Percentiles rank a stretch among this genome's conserved stretches.
Evolutionary conservation across 2,888 invertebrate species (phyloP).

Genomic region (Macrophya alboannulata): DNA sequence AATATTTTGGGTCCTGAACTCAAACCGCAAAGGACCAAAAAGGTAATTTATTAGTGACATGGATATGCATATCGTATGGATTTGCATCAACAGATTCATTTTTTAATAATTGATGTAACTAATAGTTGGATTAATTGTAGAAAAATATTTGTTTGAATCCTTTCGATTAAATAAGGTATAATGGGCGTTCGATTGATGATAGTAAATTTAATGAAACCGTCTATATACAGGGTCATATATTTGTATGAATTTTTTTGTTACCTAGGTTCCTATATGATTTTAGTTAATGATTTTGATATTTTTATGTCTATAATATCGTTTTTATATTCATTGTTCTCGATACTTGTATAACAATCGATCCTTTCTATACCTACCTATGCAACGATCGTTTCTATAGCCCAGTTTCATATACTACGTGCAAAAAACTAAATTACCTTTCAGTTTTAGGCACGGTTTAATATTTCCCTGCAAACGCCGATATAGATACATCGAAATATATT

Average conservation of each 20-base stretch:
- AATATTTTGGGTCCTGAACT: constrained; percentile 32
- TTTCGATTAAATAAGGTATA: not conserved
- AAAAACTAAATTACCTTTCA: constrained; percentile 17
- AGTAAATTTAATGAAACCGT: not conserved
- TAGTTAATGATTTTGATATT: not conserved
- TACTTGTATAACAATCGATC: constrained; percentile 12
- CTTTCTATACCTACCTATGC: not conserved
- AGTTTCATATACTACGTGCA: not conserved
- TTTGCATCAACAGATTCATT: not conserved
- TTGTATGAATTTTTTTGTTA: not conserved
- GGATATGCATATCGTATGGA: not conserved
- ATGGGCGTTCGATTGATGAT: not conserved
- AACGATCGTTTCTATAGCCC: not conserved
- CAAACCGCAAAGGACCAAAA: not conserved
- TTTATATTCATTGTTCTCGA: not conserved
- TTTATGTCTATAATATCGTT: not conserved
- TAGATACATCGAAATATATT: not conserved
- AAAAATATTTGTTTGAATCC: not conserved
- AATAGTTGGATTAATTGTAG: not conserved
- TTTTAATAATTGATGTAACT: not conserved
- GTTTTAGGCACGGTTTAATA: not conserved
- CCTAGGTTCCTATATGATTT: not conserved
- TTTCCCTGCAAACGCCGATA: not conserved
- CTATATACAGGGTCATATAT: too few species aligned
- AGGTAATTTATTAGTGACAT: not conserved